A percentile compares a stretch with the other conserved stretches of the same genome.
Conservation (phyloP, 2,888 invertebrate species). For the Keiferia lycopersicella region DNA sequence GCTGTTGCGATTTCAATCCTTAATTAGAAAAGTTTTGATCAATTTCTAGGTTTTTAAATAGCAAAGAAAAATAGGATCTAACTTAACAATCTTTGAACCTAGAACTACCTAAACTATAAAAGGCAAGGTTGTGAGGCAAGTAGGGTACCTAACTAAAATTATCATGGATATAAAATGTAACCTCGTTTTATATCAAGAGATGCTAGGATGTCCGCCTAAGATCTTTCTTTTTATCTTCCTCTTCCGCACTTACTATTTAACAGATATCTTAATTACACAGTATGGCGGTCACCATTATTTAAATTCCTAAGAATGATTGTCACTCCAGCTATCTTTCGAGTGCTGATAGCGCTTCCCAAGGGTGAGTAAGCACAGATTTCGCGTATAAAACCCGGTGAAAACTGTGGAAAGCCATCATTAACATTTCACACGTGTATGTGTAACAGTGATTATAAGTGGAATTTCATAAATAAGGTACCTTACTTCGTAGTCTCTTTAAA, state of each 20-base stretch:
- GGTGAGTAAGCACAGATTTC: conserved; percentile 23
- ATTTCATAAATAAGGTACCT: neutral
- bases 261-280: conserved; percentile 19
- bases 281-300: conserved; percentile 17
- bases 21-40: too few relatives aligned
- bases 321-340: conserved; percentile 27
- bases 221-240: neutral
- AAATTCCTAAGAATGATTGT: conserved; percentile 27
- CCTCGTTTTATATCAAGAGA: too few relatives aligned
- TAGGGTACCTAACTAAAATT: too few relatives aligned
- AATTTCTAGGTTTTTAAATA: too few relatives aligned
- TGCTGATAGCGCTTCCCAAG: conserved; percentile 26
- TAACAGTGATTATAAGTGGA: neutral
- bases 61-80: too few relatives aligned
- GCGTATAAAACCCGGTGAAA: conserved; percentile 9
- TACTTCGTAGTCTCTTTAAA: neutral
- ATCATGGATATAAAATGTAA: too few relatives aligned
- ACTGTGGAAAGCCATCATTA: neutral
- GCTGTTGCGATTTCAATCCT: too few relatives aligned
- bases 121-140: too few relatives aligned
- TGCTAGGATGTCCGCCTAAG: too few relatives aligned
- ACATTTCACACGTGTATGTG: neutral
- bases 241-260: neutral
- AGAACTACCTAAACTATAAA: too few relatives aligned
- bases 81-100: too few relatives aligned